Evolutionary conservation across 2,797 vertebrate species (phyloP).

Genomic region (Chrysocyon brachyurus): DNA sequence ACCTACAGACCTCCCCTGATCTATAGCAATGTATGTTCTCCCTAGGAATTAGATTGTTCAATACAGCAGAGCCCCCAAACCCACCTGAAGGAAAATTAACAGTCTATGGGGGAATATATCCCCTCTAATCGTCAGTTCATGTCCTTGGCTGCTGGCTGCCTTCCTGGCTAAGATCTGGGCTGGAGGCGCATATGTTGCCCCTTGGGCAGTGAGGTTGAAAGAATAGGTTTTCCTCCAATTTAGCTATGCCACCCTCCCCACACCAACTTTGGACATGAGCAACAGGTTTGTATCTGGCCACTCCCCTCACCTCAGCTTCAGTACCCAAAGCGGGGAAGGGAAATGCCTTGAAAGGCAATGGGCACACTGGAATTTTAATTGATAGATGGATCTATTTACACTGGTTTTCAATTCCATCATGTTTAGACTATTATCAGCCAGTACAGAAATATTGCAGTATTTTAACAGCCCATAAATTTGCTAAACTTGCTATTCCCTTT

Average conservation of each 20-base stretch:
- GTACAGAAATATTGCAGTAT: neutral
- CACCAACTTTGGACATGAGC: neutral
- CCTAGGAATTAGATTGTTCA: neutral
- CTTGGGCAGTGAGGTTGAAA: neutral
- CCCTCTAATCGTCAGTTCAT: neutral
- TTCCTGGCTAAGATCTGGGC: neutral
- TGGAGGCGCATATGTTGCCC: neutral
- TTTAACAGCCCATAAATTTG: neutral
- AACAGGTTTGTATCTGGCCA: neutral
- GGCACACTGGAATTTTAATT: neutral
- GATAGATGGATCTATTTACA: neutral
- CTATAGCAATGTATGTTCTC: neutral
- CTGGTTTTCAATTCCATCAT: neutral
- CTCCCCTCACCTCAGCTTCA: neutral
- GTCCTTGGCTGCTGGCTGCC: neutral
- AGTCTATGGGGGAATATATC: neutral
- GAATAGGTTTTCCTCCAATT: neutral
- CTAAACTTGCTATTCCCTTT: neutral
- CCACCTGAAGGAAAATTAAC: neutral
- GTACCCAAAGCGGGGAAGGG: neutral
- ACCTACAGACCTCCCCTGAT: neutral
- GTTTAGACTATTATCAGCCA: neutral
- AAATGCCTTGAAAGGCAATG: neutral
- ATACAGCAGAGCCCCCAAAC: neutral
- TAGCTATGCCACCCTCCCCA: accelerated